Evolutionary conservation across 1,140 invertebrate species (phyloP).

Genomic region (Bursaphelenchus mucronatus): DNA sequence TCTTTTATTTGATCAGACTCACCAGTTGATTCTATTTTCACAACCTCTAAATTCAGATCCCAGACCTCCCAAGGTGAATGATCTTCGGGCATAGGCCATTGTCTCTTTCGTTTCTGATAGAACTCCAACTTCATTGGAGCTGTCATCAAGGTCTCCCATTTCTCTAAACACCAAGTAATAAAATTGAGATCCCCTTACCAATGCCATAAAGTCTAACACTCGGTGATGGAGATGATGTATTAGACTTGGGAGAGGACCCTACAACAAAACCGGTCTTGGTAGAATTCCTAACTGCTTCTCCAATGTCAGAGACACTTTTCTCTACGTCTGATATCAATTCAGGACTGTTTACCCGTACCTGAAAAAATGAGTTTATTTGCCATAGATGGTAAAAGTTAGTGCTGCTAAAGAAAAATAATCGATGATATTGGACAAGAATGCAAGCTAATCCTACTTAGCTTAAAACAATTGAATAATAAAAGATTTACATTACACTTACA

Average conservation of each 20-base stretch:
- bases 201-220: conserved; percentile 35
- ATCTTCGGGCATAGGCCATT: conserved; percentile 49
- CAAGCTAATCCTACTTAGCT: background rate
- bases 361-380: conserved; percentile 5
- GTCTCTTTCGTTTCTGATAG: conserved; percentile 42
- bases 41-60: conserved; percentile 43
- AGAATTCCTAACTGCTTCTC: conserved; percentile 28
- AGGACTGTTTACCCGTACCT: conserved; percentile 50
- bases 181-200: conserved; percentile 18
- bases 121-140: conserved; percentile 44
- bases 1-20: conserved; percentile 4
- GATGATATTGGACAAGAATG: background rate
- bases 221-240: conserved; percentile 24
- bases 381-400: background rate
- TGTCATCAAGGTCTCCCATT: conserved; percentile 40
- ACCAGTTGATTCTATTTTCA: conserved; percentile 40
- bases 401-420: background rate
- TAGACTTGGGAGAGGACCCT: conserved; percentile 30
- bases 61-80: conserved; percentile 47
- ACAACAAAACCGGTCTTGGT: conserved; percentile 21
- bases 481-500: conserved; percentile 22
- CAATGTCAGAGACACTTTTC: conserved; percentile 34
- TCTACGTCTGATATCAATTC: conserved; percentile 40
- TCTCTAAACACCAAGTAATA: conserved; percentile 31
- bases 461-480: background rate